Conservation (phyloP, 2,797 vertebrate species). For the Tokudaia muenninki region DNA sequence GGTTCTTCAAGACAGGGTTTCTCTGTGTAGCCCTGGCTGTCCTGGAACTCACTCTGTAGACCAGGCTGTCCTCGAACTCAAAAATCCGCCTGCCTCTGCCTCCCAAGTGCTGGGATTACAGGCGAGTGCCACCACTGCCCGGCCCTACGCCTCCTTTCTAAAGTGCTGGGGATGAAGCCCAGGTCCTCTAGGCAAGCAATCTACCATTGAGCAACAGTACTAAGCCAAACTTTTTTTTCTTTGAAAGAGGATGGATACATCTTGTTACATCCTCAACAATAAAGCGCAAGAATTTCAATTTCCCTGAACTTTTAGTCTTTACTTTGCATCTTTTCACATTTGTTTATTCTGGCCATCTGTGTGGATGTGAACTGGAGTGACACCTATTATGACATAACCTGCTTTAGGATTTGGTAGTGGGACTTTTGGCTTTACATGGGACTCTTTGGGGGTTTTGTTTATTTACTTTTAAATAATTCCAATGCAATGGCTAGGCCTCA, state of each 20-base stretch:
- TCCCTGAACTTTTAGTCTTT: background rate
- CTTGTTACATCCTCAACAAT: background rate
- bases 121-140: no score
- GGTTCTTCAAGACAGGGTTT: no score
- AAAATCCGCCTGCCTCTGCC: no score
- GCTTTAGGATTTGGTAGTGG: slow-evolving; percentile 6
- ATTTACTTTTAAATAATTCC: background rate
- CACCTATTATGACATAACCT: background rate
- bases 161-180: background rate
- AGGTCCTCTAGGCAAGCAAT: background rate
- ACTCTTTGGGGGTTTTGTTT: background rate
- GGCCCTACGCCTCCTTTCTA: background rate
- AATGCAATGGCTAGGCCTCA: background rate
- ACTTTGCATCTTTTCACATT: background rate
- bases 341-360: background rate
- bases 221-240: background rate
- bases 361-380: background rate
- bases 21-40: no score
- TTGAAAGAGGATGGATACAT: background rate
- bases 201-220: background rate
- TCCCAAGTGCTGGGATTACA: no score
- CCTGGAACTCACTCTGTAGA: no score
- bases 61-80: no score
- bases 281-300: background rate
- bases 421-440: background rate